Base-by-base conservation (phyloP, 2,797 vertebrate genomes). In the Tympanoctomys barrerae region DNA sequence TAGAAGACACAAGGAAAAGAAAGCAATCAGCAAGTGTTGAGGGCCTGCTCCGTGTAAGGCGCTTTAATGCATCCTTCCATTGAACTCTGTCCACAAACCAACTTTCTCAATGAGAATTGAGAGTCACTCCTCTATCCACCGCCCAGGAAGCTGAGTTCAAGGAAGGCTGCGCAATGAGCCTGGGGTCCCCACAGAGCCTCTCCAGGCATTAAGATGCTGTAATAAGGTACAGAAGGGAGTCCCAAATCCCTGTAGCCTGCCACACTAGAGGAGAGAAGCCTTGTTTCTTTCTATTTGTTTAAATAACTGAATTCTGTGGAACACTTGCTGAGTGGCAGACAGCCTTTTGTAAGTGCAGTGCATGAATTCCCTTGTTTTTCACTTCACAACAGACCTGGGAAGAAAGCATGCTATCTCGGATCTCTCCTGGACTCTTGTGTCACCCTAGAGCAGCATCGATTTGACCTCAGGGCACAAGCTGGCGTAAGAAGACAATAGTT, bases 271-370 rank as follows among this genome's bases (percentile, higher is more conserved):
- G 11, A 80, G 14, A 54, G 24, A 83, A 36, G 1, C 1, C 4
- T 85, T 86, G 36, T 46, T 90, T 85, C 49, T 68, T 82, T 89
- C 36, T 46, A 46, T 70, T 87, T 90, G 31, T 86, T 92, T 70
- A 86, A 91, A 93, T 91, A 42, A 9, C 21, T 88, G 73, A n/a
- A 85, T 11, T 91, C n/a, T 28, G 6, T 9, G 16, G 52, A 54
- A 52, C 49, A 52, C n/a, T 94, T 77, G 36, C 78, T 75, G 1
- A 54, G 36, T 42, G n/a, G 26, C 77, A 66, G 62, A n/a, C 9
- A 73, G 42, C 12, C 33, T 78, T 71, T 46, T 66, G 24, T 90
- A 70, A 92, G 70, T 36, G 42, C 11, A 10, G 54, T 1, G 4
- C 61, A 39, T 66, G 8, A 33, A 46, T 79, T 49, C 16, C 42